A percentile compares a stretch with the other conserved stretches of the same genome.
These are phyloP conservation scores for Vanessa atalanta DNA, from an alignment of 1,140 invertebrate species.

Conservation along the genomic window DNA sequence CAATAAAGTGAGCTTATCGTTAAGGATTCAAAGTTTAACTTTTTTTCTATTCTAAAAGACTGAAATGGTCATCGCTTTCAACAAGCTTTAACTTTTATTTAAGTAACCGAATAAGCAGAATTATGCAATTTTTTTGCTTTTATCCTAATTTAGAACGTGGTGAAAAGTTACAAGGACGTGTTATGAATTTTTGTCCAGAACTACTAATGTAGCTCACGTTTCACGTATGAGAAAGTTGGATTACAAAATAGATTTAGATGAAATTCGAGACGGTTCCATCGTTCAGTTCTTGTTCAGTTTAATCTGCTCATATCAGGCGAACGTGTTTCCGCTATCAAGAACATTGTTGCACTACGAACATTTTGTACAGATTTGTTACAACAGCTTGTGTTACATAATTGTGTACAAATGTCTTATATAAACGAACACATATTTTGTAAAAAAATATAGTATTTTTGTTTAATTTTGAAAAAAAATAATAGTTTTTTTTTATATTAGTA, in stretches of 20 bases:
- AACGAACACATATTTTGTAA: too few species aligned
- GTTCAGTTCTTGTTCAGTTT: constrained; percentile 14
- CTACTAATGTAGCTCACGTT: constrained; percentile 19
- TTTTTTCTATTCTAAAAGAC: background rate
- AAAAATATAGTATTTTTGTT: background rate
- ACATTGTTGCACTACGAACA: constrained; percentile 4
- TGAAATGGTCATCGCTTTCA: background rate
- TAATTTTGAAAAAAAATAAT: background rate
- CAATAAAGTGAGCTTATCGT: constrained; percentile 69
- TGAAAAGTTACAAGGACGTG: background rate
- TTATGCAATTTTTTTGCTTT: background rate
- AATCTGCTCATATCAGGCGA: constrained; percentile 23
- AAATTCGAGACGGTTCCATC: constrained; percentile 4
- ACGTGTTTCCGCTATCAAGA: constrained; percentile 16
- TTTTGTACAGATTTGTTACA: background rate
- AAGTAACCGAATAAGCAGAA: too few species aligned
- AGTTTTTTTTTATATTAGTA: background rate
- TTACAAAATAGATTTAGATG: constrained; percentile 18
- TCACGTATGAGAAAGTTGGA: constrained; percentile 19
- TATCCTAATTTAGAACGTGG: background rate
- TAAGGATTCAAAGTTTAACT: constrained; percentile 29
- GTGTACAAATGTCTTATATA: background rate
- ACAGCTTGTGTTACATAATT: background rate
- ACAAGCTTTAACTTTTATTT: background rate
- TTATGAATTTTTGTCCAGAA: background rate